Percentiles rank a stretch among this genome's conserved stretches.
phyloP scores from a whole-genome alignment of 2,888 invertebrate species.

The Drosophila ezoana region DNA sequence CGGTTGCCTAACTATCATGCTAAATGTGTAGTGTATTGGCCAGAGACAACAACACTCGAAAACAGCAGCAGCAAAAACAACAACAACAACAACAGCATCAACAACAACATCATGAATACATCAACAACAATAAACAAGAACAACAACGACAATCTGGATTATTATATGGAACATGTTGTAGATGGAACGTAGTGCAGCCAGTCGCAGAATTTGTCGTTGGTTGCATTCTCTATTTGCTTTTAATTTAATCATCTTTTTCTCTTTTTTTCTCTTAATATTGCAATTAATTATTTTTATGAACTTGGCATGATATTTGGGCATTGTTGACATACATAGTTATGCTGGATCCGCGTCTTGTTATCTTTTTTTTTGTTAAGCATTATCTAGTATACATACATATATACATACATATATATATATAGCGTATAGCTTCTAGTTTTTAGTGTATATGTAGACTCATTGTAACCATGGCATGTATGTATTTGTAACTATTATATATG shows the following conservation, averaged over 20 bases:
- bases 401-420: conserved; percentile 15
- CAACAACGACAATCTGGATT: conserved; percentile 50
- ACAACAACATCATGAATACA: conserved; percentile 14
- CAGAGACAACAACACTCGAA: conserved; percentile 22
- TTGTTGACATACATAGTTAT: too few relatives aligned
- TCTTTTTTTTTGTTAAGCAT: conserved; percentile 15
- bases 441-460: not conserved
- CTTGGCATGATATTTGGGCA: too few relatives aligned
- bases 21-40: conserved; percentile 30
- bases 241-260: not conserved
- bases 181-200: conserved; percentile 15
- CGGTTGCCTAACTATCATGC: conserved; percentile 26
- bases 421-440: conserved; percentile 18
- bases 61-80: conserved; percentile 4
- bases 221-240: conserved; percentile 1
- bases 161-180: conserved; percentile 15
- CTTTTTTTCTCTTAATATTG: too few relatives aligned
- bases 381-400: conserved; percentile 11
- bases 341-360: conserved; percentile 17
- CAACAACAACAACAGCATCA: conserved; percentile 2
- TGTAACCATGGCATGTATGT: conserved; percentile 6
- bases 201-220: conserved; percentile 11
- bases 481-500: not conserved
- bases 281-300: too few relatives aligned
- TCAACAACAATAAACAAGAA: conserved; percentile 30